Percentiles rank a stretch among this genome's conserved stretches.
Conservation (phyloP, 2,113 vertebrate genomes). For the Aptenodytes forsteri region DNA sequence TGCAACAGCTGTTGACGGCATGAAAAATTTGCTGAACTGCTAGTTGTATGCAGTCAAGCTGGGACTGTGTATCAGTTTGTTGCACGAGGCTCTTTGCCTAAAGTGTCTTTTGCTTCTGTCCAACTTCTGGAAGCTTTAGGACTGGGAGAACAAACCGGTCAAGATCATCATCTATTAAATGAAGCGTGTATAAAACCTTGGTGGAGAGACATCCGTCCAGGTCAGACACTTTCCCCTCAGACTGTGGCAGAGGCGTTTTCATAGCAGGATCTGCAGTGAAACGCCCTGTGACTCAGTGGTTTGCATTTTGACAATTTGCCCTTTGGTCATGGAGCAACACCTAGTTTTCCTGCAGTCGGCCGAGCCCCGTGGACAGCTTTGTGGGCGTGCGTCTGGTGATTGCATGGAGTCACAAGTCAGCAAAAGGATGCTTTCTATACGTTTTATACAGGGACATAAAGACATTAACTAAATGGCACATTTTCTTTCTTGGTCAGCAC, state of each 20-base stretch:
- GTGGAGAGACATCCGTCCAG: background rate
- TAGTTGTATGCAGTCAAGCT: background rate
- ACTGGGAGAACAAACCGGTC: background rate
- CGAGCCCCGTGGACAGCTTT: rapidly evolving
- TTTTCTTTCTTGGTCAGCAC: background rate
- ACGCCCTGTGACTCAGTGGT: rapidly evolving
- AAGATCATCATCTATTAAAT: background rate
- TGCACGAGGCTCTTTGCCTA: rapidly evolving
- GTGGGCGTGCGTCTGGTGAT: rapidly evolving
- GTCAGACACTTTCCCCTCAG: rapidly evolving
- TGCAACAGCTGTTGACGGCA: background rate
- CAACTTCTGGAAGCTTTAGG: background rate
- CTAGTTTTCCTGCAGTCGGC: background rate
- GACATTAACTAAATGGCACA: background rate
- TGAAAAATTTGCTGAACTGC: background rate
- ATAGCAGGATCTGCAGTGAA: background rate
- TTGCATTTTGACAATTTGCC: background rate
- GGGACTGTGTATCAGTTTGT: background rate
- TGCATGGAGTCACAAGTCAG: no score
- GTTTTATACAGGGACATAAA: background rate
- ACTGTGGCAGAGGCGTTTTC: rapidly evolving
- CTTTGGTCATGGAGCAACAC: background rate
- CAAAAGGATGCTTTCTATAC: background rate
- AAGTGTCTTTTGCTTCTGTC: background rate
- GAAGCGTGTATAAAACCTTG: rapidly evolving